Evolutionary conservation across 2,113 vertebrate species (phyloP).

Genomic region (Bos javanicus): DNA sequence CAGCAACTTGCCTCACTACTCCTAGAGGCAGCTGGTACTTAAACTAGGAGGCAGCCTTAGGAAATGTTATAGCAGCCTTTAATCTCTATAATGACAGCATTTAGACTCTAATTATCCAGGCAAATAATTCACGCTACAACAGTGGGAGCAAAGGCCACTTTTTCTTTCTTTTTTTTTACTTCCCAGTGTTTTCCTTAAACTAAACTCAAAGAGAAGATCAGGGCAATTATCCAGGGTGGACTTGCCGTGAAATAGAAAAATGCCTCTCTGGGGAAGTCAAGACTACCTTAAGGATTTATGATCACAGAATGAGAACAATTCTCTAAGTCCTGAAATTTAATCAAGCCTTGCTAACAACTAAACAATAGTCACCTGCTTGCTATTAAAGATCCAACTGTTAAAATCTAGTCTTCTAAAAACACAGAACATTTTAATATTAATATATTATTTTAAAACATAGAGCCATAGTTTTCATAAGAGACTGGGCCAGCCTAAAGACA

Average conservation of each 20-base stretch:
- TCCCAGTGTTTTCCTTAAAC: conserved; percentile 1
- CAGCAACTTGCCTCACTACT: background rate
- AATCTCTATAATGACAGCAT: background rate
- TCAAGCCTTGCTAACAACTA: background rate
- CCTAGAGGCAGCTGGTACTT: background rate
- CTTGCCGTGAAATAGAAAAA: background rate
- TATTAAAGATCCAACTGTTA: background rate
- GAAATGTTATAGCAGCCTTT: background rate
- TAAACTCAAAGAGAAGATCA: background rate
- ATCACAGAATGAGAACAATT: background rate
- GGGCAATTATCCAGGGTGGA: background rate
- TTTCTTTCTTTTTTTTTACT: background rate
- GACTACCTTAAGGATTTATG: background rate
- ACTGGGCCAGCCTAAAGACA: background rate
- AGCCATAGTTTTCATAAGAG: background rate
- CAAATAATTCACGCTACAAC: background rate
- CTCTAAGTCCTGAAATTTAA: background rate
- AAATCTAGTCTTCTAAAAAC: background rate
- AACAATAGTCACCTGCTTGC: background rate
- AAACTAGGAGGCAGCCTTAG: background rate
- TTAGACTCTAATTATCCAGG: background rate
- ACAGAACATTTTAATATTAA: background rate
- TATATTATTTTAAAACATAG: background rate
- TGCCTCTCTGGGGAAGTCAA: background rate
- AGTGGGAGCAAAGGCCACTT: background rate